Evolutionary conservation across 1,140 invertebrate species (phyloP), one percentile per base, ranked within the genome.

Genomic region (Tetranychus cinnabarinus): DNA sequence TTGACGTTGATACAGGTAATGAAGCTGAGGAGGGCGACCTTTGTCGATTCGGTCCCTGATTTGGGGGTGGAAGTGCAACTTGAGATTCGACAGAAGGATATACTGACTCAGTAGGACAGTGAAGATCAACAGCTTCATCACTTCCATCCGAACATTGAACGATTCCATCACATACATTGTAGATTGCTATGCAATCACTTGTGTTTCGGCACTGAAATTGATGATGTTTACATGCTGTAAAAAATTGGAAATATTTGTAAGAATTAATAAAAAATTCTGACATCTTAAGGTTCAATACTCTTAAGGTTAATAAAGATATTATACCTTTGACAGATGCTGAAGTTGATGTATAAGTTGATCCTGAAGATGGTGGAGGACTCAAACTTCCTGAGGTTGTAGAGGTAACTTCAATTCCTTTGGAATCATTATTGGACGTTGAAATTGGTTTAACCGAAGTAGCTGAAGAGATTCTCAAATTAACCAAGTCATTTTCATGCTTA

Each of bases 81-180:
- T 42, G 39, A 31, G n/a, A 52, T 2, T 52, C 50, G 8, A 23
- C 2, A 2, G n/a, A 31, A 6, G 50, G 2, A 52, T 52, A 52
- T n/a, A 1, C n/a, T n/a, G n/a, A 64, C 33, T 62, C 55, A 12
- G 55, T 70, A 8, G 83, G 84, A 72, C 85, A 88, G 35, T 78
- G 78, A 60, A 89, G 76, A 71, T 88, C 85, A 13, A 80, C 77
- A 56, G 82, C 84, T 73, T 91, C 88, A 69, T 91, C 88, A 70
- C 85, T 88, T 61, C 81, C 86, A 76, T 96, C 90, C 3, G 82
- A 76, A 74, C 91, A 96, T 71, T 96, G 88, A 58, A 23, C 23
- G 35, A 93, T 87, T 37, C 88, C 89, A 75, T 97, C 88, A 69
- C 92, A 97, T 2, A 85, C 86, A 71, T 96, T 92, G 71, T 95